Evolutionary conservation across 1,140 invertebrate genomes (phyloP).

Genomic region (Lanistes nyassanus): DNA sequence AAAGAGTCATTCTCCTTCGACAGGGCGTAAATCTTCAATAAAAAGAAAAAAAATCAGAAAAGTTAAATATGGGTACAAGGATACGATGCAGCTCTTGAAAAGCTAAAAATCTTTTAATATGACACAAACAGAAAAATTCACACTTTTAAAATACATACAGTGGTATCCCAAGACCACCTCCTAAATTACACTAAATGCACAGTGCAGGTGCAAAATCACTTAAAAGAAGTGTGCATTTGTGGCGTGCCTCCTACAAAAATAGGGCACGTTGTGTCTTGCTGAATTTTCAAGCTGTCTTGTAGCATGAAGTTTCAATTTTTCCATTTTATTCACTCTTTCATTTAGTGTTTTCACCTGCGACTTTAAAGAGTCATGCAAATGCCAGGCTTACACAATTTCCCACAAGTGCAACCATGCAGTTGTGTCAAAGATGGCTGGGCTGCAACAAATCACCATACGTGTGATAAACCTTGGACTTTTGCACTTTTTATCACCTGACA

Average conservation of each 20-base stretch:
- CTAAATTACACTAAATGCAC: neutral
- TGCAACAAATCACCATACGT: too few species aligned
- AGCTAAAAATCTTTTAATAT: neutral
- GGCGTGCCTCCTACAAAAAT: neutral
- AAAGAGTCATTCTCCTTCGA: neutral
- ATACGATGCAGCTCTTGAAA: neutral
- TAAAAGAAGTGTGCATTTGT: neutral
- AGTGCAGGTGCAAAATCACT: too few species aligned
- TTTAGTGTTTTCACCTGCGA: neutral
- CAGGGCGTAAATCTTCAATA: constrained; percentile 1
- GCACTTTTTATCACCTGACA: too few species aligned
- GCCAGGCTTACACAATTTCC: too few species aligned
- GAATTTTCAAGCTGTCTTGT: neutral
- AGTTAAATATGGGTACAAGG: neutral
- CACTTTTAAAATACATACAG: neutral
- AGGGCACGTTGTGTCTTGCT: too few species aligned
- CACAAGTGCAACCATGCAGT: too few species aligned
- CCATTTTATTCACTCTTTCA: constrained; percentile 2
- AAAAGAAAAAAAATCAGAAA: neutral
- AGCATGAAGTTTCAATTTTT: constrained; percentile 6
- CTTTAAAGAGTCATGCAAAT: neutral
- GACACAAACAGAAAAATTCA: constrained; percentile 7
- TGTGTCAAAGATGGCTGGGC: too few species aligned
- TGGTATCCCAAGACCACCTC: neutral
- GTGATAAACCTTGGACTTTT: too few species aligned